Conservation (phyloP, 2,113 vertebrate genomes). For the Ciconia maguari region DNA sequence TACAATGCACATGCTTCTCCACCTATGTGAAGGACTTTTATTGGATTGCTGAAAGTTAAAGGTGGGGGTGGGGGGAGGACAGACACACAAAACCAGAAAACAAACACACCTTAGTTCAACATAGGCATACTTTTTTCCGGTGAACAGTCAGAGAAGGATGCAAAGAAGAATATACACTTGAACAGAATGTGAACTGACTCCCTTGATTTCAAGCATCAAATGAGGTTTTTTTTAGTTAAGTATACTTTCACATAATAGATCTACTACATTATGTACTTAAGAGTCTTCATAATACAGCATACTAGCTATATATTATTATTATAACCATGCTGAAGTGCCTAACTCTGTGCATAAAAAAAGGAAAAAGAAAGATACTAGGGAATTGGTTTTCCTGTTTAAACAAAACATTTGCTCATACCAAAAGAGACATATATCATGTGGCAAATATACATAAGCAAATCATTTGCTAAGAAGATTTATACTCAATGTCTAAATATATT, state of each 20-base stretch:
- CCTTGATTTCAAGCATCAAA: neutral
- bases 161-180: neutral
- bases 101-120: neutral
- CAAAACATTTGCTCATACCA: neutral
- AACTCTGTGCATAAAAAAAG: neutral
- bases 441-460: neutral
- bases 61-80: fast-evolving
- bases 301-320: neutral
- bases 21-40: neutral
- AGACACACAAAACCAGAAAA: neutral
- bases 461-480: neutral
- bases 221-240: neutral
- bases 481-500: neutral
- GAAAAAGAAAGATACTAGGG: neutral
- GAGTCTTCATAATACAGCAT: neutral
- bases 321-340: neutral
- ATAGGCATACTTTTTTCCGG: neutral
- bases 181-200: neutral
- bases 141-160: neutral
- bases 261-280: neutral
- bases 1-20: neutral
- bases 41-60: neutral
- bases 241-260: neutral
- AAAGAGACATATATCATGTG: neutral
- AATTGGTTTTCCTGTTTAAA: neutral